These are phyloP conservation scores for Ianthella basta DNA, from an alignment of 37 sponge, comb jelly and placozoan genomes.

Conservation along the genomic window DNA sequence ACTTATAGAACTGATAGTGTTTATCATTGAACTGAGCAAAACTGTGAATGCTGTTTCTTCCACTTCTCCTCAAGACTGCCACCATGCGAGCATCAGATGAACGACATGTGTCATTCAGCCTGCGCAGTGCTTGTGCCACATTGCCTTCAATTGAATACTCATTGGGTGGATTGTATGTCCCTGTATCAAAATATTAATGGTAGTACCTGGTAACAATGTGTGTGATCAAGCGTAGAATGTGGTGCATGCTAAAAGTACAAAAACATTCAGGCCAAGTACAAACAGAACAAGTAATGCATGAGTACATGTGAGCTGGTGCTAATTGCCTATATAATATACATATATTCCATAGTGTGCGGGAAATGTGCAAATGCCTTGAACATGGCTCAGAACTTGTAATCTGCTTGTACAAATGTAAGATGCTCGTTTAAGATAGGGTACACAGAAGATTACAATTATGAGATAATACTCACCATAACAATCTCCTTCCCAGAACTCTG, in stretches of 20 bases:
- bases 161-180: background rate
- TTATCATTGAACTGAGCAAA: background rate
- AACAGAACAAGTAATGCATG: too few species aligned
- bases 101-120: background rate
- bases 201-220: background rate
- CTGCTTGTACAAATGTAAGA: too few species aligned
- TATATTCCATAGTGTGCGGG: too few species aligned
- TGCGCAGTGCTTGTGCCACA: constrained; percentile 27
- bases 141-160: constrained; percentile 40
- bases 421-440: too few species aligned
- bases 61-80: background rate
- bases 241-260: too few species aligned
- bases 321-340: too few species aligned
- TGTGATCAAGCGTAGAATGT: too few species aligned
- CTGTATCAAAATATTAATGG: background rate
- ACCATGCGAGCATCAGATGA: background rate
- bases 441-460: too few species aligned
- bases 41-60: background rate
- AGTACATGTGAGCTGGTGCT: too few species aligned
- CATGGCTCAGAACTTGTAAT: too few species aligned
- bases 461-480: background rate
- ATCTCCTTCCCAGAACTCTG: constrained; percentile 27
- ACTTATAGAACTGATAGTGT: background rate
- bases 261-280: too few species aligned
- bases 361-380: too few species aligned